These are phyloP conservation scores for Loris lydekkerianus DNA, from an alignment of 2,797 vertebrate species.

Conservation along the genomic window DNA sequence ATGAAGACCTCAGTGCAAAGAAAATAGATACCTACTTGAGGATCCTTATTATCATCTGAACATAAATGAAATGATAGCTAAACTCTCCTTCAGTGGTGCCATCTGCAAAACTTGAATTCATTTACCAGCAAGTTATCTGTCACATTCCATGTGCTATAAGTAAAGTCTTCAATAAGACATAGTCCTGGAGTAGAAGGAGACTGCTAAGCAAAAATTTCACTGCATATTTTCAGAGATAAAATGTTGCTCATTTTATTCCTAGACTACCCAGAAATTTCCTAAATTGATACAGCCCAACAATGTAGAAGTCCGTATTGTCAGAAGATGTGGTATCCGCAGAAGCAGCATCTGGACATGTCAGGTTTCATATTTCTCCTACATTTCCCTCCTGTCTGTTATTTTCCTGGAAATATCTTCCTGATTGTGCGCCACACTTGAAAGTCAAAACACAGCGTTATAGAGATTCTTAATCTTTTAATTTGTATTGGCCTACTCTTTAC, in stretches of 20 bases:
- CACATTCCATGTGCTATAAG: not conserved
- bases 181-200: not conserved
- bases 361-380: not conserved
- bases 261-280: not conserved
- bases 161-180: not conserved
- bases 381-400: not conserved
- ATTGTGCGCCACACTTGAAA: not conserved
- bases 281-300: not conserved
- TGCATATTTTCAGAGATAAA: not conserved
- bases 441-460: not conserved
- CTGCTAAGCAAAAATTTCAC: not conserved
- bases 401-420: not conserved
- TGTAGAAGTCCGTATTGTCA: not conserved
- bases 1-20: not conserved
- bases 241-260: constrained; percentile 8
- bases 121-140: not conserved
- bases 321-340: not conserved
- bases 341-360: fast-evolving
- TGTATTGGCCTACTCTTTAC: not conserved
- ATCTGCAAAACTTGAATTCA: not conserved
- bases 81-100: not conserved
- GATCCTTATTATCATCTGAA: not conserved
- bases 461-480: not conserved
- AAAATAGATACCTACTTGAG: not conserved
- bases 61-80: not conserved